Evolutionary conservation across 2,113 vertebrate genomes (phyloP).

Genomic region (Garra rufa): DNA sequence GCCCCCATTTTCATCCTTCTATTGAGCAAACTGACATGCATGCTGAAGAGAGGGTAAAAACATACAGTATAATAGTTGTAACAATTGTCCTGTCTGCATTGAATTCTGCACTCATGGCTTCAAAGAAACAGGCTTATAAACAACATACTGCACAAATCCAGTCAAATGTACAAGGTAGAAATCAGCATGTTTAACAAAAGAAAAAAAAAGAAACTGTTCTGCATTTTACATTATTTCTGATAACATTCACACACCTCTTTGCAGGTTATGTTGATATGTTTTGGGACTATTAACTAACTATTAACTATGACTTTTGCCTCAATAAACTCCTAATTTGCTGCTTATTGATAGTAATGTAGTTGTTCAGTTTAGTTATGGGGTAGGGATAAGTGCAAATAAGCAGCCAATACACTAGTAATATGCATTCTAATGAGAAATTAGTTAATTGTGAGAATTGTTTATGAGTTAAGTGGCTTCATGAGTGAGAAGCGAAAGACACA

Average conservation of each 20-base stretch:
- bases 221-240: not conserved
- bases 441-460: no score
- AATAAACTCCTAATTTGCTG: no score
- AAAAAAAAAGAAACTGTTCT: not conserved
- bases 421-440: no score
- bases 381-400: no score
- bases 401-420: no score
- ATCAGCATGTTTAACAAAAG: not conserved
- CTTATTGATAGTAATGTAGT: no score
- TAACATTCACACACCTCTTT: not conserved
- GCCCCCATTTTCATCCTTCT: slow-evolving; percentile 60
- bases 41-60: slow-evolving; percentile 23
- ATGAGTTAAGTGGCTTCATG: no score
- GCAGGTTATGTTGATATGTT: not conserved
- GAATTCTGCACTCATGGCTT: not conserved
- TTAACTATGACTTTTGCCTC: no score
- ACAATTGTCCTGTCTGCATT: not conserved
- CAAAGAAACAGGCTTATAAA: not conserved
- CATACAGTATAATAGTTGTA: not conserved
- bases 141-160: not conserved
- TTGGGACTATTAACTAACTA: no score
- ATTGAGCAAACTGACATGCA: slow-evolving; percentile 39
- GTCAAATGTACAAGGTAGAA: not conserved
- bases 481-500: no score
- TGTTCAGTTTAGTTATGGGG: no score